A percentile compares a stretch with the other conserved stretches of the same genome.
Conservation (phyloP, 2,888 invertebrate genomes). For the Tanaodytes sp. region DNA sequence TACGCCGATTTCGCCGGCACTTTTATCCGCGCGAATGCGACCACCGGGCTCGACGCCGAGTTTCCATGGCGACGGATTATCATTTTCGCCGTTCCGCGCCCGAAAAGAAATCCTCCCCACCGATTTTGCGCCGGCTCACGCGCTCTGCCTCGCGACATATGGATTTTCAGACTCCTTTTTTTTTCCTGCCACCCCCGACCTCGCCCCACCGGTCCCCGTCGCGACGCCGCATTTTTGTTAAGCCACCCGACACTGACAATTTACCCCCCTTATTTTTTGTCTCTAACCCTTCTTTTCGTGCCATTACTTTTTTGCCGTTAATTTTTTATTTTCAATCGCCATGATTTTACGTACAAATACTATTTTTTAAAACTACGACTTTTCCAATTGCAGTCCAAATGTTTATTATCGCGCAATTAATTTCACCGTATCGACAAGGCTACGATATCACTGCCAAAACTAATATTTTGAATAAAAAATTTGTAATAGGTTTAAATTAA, state of each 20-base stretch:
- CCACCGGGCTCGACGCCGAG: slow-evolving; percentile 52
- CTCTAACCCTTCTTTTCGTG: too few relatives aligned
- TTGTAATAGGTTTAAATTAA: too few relatives aligned
- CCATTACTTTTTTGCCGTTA: too few relatives aligned
- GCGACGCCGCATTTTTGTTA: slow-evolving; percentile 68
- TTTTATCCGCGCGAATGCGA: slow-evolving; percentile 49
- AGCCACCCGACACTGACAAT: slow-evolving; percentile 51
- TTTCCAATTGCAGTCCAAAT: too few relatives aligned
- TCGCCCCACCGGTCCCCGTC: slow-evolving; percentile 66
- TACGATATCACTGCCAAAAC: too few relatives aligned
- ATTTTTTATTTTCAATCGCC: too few relatives aligned
- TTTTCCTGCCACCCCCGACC: slow-evolving; percentile 47
- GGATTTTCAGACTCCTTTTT: slow-evolving; percentile 64
- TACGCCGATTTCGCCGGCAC: slow-evolving; percentile 46
- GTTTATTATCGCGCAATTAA: too few relatives aligned
- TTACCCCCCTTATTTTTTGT: slow-evolving; percentile 4
- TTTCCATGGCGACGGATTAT: slow-evolving; percentile 67
- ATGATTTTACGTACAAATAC: too few relatives aligned
- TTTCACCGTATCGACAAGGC: too few relatives aligned
- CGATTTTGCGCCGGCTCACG: slow-evolving; percentile 49
- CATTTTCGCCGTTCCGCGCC: slow-evolving; percentile 64
- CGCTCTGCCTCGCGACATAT: slow-evolving; percentile 59
- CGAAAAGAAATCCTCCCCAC: slow-evolving; percentile 59
- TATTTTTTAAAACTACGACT: too few relatives aligned
- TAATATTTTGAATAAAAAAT: too few relatives aligned